phyloP scores from a whole-genome alignment of 2,113 vertebrate genomes.

The Caranx ignobilis region DNA sequence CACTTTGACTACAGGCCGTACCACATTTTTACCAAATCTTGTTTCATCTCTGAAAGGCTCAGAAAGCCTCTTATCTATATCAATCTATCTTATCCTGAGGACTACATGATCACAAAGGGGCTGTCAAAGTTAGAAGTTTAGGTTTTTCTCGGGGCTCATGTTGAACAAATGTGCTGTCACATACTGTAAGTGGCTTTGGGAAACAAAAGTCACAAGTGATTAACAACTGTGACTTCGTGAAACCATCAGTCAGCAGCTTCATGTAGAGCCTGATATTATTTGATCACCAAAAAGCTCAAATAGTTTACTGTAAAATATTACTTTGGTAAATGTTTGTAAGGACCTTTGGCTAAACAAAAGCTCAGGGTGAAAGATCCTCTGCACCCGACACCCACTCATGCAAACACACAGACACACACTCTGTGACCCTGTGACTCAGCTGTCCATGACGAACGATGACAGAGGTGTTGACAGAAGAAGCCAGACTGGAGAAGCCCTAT shows the following conservation, averaged over 20 bases:
- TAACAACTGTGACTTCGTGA: not conserved
- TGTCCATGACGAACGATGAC: slow-evolving; percentile 74
- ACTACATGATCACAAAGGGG: too few relatives aligned
- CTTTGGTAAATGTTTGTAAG: not conserved
- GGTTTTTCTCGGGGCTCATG: too few relatives aligned
- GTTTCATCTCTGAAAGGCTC: too few relatives aligned
- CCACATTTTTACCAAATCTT: too few relatives aligned
- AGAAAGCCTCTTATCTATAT: too few relatives aligned
- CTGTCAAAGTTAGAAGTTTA: too few relatives aligned
- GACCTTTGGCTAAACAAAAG: not conserved
- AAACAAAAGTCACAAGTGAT: not conserved
- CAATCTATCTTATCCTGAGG: too few relatives aligned
- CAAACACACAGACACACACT: slow-evolving; percentile 35
- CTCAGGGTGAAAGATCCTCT: not conserved
- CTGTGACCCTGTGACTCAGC: slow-evolving; percentile 59
- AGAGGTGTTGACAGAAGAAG: slow-evolving; percentile 68
- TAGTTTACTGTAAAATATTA: not conserved
- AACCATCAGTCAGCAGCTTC: not conserved
- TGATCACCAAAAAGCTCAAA: not conserved
- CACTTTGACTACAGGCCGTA: too few relatives aligned
- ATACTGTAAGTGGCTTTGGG: too few relatives aligned
- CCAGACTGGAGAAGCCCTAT: slow-evolving; percentile 57
- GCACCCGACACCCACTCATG: not conserved
- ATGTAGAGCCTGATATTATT: not conserved
- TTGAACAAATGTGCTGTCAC: too few relatives aligned